Evolutionary conservation across 2,888 invertebrate genomes (phyloP), one percentile per base, ranked within the genome.

Genomic region (Andrena minutula): DNA sequence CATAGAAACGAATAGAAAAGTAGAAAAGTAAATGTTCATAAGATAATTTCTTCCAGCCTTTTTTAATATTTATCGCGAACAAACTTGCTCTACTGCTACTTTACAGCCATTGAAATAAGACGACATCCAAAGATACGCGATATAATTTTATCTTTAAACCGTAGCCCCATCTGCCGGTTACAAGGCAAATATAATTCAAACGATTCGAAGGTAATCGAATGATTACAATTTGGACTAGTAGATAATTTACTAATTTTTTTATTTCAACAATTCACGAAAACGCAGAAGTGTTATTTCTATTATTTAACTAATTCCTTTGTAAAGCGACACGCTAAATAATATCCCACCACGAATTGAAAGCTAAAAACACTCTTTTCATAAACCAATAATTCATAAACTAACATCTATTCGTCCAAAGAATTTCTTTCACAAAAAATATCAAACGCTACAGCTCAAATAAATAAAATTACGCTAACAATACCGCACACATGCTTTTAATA

Each of bases 81-180:
- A 63, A 63, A 10, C 53, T 30, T 32, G n/a, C 26, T 1, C 23
- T 8, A 32, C 12, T 10, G 47, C 10, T 32, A 47, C 12, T 5
- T 10, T 35, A 12, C 58, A 53, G 7, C 26, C 8, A 7, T 26
- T 0, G 26, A 2, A 23, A 10, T 1, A 10, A 16, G 47, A 32
- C 20, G 41, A 32, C 41, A 68, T 35, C 69, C 56, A 20, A 12
- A 10, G n/a, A 16, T 26, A 1, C 2, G n/a, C 7, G 30, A 49
- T 41, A 70, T 26, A 20, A 64, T 28, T 4, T 16, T 53, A 41
- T 41, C 30, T 0, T 8, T 16, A n/a, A 2, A 41, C 28, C n/a
- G 2, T 32, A 69, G 26, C 56, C 8, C 80, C 80, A 79, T 2
- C 80, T 79, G 64, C n/a, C 32, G 73, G 61, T 30, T 26, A 7